These are phyloP conservation scores for Papilio protenor DNA, from an alignment of 2,888 invertebrate species.

Conservation along the genomic window DNA sequence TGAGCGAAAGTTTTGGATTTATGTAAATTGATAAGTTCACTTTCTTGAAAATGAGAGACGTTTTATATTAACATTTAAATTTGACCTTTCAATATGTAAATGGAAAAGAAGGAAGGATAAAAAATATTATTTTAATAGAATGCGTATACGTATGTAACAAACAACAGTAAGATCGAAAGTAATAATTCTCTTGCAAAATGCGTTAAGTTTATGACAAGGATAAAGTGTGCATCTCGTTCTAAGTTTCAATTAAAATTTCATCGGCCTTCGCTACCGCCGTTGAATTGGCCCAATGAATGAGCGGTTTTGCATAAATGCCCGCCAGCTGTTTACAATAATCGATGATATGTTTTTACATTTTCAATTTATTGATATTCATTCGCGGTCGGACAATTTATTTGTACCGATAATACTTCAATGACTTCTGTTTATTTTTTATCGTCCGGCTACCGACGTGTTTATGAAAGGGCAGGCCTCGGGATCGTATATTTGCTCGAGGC, in stretches of 20 bases:
- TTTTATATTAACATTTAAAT: background rate
- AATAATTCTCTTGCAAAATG: slow-evolving; percentile 36
- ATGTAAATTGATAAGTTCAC: slow-evolving; percentile 67
- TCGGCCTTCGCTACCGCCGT: slow-evolving; percentile 75
- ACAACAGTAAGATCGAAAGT: slow-evolving; percentile 23
- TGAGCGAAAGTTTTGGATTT: slow-evolving; percentile 66
- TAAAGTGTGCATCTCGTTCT: slow-evolving; percentile 27
- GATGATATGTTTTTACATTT: slow-evolving; percentile 82
- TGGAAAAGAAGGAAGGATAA: background rate
- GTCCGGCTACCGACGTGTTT: slow-evolving; percentile 64
- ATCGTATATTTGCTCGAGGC: slow-evolving; percentile 41
- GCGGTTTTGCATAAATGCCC: slow-evolving; percentile 81
- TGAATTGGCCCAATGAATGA: slow-evolving; percentile 75
- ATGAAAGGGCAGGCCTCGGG: slow-evolving; percentile 57
- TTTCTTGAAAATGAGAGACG: background rate
- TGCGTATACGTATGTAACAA: background rate
- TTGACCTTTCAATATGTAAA: background rate
- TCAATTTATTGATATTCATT: slow-evolving; percentile 82
- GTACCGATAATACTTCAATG: slow-evolving; percentile 76
- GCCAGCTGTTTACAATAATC: slow-evolving; percentile 83
- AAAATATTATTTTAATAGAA: slow-evolving; percentile 12
- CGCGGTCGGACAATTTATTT: slow-evolving; percentile 78
- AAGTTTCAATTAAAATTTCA: slow-evolving; percentile 65
- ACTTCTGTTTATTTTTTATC: slow-evolving; percentile 77
- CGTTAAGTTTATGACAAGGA: slow-evolving; percentile 27